Evolutionary conservation across 2,888 invertebrate species (phyloP), one percentile per base, ranked within the genome.

Genomic region (Amiota communis): DNA sequence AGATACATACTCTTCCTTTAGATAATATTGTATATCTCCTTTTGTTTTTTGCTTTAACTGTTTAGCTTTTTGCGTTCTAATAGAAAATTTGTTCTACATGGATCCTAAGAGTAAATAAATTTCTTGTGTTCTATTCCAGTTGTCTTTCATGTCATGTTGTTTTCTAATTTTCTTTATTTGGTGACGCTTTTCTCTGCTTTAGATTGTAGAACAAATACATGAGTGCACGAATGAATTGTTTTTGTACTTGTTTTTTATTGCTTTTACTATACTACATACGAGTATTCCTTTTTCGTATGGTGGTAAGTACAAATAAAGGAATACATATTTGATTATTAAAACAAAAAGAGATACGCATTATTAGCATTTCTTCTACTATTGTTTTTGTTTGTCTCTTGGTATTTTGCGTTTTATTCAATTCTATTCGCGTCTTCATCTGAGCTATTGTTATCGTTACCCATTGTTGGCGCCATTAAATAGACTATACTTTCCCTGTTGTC

Each of bases 321-420:
- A 65, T 48, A n/a, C n/a, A n/a, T n/a, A 17, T 65, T 48, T 65
- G 20, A 65, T 48, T 65, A 65, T 65, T 65, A 48, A 65, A 65
- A 65, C 65, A 65, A 65, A 20, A 63, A 46, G 13, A 63, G 15
- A 65, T 23, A 23, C 59, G 17, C 65, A 65, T 17, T 65, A 65
- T 65, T 65, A 65, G 65, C 49, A 65, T 65, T 65, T 48, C 20
- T 65, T 15, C 15, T 46, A 8, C 59, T 17, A 20, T 59, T 59
- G 17, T 59, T 59, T 17, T 59, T 20, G 2, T 36, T 36, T 36
- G 36, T 6, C 36, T 36, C 36, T 36, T 36, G 36, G 8, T 36
- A 36, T 36, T 36, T 36, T 36, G 36, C 36, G 36, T 36, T 36
- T 36, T 36, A 36, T 36, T 36, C 36, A 4, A 36, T 36, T 36